phyloP scores from a whole-genome alignment of 1,140 invertebrate species.

The Drosophila gunungcola region DNA sequence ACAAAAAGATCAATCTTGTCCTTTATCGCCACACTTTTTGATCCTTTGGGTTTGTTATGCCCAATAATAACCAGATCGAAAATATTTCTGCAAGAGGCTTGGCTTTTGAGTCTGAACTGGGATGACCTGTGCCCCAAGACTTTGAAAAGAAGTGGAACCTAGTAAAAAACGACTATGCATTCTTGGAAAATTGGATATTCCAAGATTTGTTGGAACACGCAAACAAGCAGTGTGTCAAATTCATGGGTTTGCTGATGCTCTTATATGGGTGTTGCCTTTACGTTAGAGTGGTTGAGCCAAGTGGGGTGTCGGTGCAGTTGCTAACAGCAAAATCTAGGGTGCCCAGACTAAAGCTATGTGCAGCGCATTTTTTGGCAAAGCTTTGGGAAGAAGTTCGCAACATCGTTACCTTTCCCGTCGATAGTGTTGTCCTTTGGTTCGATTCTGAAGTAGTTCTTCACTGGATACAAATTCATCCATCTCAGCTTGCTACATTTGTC shows the following conservation, averaged over 20 bases:
- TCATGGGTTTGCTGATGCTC: no score
- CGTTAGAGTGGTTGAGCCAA: slow-evolving; percentile 1
- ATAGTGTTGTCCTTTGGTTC: slow-evolving; percentile 57
- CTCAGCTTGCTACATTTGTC: no score
- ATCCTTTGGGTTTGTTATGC: slow-evolving; percentile 80
- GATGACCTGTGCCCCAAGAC: background rate
- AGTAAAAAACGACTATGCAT: background rate
- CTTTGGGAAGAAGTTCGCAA: no score
- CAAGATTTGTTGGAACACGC: background rate
- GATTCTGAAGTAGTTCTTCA: slow-evolving; percentile 5
- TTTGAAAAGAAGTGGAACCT: slow-evolving; percentile 1
- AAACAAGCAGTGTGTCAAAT: background rate
- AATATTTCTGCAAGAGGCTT: slow-evolving; percentile 47
- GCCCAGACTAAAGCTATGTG: no score
- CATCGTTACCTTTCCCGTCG: slow-evolving; percentile 60
- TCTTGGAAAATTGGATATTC: slow-evolving; percentile 55
- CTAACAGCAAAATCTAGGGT: no score
- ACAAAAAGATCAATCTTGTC: slow-evolving; percentile 84
- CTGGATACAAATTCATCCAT: background rate
- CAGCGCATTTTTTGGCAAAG: no score
- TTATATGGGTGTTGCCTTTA: background rate
- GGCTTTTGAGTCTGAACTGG: background rate
- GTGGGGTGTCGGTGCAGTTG: slow-evolving; percentile 15
- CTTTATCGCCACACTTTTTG: slow-evolving; percentile 68
- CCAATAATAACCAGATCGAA: slow-evolving; percentile 61